Conservation (phyloP, 2,797 vertebrate species). For the Dicrostonyx torquatus region DNA sequence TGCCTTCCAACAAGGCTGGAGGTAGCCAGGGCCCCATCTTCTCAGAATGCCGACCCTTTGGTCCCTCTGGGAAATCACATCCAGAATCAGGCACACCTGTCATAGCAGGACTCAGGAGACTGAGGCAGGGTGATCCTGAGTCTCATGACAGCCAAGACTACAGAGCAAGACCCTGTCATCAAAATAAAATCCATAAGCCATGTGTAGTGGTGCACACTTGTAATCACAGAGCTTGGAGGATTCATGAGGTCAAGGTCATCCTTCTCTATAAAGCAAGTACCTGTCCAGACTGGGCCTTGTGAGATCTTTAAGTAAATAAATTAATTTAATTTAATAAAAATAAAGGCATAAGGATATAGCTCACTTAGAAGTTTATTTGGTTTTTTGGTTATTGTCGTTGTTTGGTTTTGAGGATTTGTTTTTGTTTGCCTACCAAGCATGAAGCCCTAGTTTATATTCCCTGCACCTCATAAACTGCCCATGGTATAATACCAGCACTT, state of each 20-base stretch:
- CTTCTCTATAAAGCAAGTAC: background rate
- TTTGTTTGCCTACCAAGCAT: background rate
- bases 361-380: background rate
- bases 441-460: background rate
- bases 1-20: background rate
- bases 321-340: background rate
- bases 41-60: background rate
- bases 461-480: background rate
- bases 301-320: background rate
- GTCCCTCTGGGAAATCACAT: background rate
- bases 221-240: background rate
- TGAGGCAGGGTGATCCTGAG: background rate
- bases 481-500: background rate
- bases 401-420: background rate
- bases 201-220: background rate
- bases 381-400: background rate
- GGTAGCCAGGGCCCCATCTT: too few species aligned
- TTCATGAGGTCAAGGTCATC: background rate
- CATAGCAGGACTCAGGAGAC: background rate
- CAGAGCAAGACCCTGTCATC: background rate
- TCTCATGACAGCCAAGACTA: background rate
- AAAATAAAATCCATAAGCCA: background rate
- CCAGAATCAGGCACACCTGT: background rate
- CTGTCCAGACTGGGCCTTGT: background rate
- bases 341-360: background rate